A percentile compares a stretch with the other conserved stretches of the same genome.
Evolutionary conservation across 2,113 vertebrate species (phyloP).

Genomic region (Pluvialis apricaria): DNA sequence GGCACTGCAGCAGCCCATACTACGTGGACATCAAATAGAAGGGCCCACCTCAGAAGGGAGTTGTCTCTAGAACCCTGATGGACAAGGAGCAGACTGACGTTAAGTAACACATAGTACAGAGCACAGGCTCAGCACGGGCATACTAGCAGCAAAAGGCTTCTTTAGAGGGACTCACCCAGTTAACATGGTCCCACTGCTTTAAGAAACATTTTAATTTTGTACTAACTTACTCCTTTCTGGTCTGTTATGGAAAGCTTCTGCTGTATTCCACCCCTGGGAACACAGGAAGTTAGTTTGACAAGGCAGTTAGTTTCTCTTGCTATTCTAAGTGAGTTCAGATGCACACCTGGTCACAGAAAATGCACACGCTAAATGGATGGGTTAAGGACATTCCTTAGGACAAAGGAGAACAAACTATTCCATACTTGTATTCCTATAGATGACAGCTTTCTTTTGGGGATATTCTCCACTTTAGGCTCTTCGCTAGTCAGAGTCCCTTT

Average conservation of each 20-base stretch:
- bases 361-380: neutral
- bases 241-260: neutral
- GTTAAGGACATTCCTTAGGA: conserved; percentile 29
- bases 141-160: neutral
- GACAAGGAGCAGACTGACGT: neutral
- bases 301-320: neutral
- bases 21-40: neutral
- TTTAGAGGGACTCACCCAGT: neutral
- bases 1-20: neutral
- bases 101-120: neutral
- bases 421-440: conserved; percentile 99
- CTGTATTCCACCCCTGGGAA: neutral
- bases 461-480: conserved; percentile 79
- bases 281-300: neutral
- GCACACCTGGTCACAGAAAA: conserved; percentile 61
- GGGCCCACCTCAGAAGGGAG: neutral
- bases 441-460: conserved; percentile 93
- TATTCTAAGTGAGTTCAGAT: neutral
- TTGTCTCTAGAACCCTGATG: neutral
- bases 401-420: conserved; percentile 53
- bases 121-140: neutral
- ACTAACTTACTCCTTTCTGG: neutral
- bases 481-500: conserved; percentile 80
- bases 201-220: neutral
- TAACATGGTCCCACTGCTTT: neutral